Evolutionary conservation across 1,140 invertebrate genomes (phyloP), one percentile per base, ranked within the genome.

Genomic region (Hirudo medicinalis): DNA sequence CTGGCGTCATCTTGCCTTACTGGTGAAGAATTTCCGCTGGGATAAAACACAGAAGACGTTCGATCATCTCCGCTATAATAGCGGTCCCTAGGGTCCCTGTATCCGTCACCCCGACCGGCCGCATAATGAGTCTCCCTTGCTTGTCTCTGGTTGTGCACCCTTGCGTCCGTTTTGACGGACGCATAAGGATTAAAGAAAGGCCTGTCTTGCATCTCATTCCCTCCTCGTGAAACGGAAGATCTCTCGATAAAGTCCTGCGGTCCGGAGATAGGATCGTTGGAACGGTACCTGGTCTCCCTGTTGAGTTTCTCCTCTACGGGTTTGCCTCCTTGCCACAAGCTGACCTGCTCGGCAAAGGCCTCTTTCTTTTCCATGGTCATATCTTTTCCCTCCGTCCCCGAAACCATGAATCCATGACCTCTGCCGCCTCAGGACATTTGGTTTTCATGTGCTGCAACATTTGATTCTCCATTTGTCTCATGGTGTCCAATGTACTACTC

Each of bases 281-380:
- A 63, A 25, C 29, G 22, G 20, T 63, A 63, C 29, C 57, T 63
- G 57, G 57, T 63, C 29, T 63, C 57, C 15, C 29, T 22, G 29
- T 25, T 32, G 22, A 63, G 29, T 15, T 63, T 63, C 57, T 63
- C 57, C 29, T 63, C 57, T 6, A 63, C 11, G 11, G 57, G 57
- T 20, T n/a, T 63, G 11, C 57, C 57, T 25, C 57, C 57, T 20
- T 63, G 57, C 57, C 57, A 63, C 20, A 63, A 20, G 17, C 57
- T 63, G 22, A 63, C 57, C 57, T 63, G 57, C 29, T 63, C 57
- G 9, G 57, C 57, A 63, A 63, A 63, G 11, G 57, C 57, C 57
- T 63, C 57, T 20, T 63, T 63, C 29, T n/a, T 63, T 63, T 63
- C 57, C 57, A 63, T 63, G 11, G 57, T 63, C 22, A 32, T 25